A percentile compares a stretch with the other conserved stretches of the same genome.
Evolutionary conservation across 2,888 invertebrate genomes (phyloP).

Genomic region (Idaea dimidiata): DNA sequence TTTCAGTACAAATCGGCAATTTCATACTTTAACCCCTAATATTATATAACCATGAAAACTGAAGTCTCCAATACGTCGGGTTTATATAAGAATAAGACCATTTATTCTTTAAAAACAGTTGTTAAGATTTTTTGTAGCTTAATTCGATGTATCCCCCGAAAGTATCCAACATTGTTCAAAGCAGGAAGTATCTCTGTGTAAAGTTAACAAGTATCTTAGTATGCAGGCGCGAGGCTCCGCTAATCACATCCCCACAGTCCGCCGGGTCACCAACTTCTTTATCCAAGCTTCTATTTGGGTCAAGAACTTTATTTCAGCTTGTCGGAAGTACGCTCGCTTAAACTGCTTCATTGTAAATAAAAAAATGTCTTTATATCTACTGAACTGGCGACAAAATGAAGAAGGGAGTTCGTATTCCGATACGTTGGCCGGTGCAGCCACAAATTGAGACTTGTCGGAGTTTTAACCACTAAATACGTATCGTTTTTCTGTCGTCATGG

Average conservation of each 20-base stretch:
- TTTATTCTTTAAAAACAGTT: too few species aligned
- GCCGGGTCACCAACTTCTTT: not conserved
- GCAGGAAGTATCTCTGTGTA: not conserved
- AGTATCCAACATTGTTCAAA: not conserved
- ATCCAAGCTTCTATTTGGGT: not conserved
- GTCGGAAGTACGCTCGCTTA: not conserved
- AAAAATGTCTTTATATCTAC: constrained; percentile 11
- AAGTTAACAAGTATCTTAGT: not conserved
- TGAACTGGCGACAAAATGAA: not conserved
- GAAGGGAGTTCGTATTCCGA: too few species aligned
- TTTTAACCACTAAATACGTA: too few species aligned
- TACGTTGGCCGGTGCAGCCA: too few species aligned
- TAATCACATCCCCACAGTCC: not conserved
- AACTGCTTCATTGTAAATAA: not conserved
- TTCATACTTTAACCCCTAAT: too few species aligned
- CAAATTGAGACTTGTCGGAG: too few species aligned
- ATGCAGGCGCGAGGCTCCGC: not conserved
- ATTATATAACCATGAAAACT: too few species aligned
- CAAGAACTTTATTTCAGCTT: not conserved
- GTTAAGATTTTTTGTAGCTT: too few species aligned
- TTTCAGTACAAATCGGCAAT: too few species aligned
- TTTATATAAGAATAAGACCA: too few species aligned
- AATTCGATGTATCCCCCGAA: not conserved
- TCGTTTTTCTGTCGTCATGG: too few species aligned
- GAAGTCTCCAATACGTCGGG: too few species aligned